These are phyloP conservation scores for Drosophila meridionalis DNA, from an alignment of 2,888 invertebrate species.

Conservation along the genomic window DNA sequence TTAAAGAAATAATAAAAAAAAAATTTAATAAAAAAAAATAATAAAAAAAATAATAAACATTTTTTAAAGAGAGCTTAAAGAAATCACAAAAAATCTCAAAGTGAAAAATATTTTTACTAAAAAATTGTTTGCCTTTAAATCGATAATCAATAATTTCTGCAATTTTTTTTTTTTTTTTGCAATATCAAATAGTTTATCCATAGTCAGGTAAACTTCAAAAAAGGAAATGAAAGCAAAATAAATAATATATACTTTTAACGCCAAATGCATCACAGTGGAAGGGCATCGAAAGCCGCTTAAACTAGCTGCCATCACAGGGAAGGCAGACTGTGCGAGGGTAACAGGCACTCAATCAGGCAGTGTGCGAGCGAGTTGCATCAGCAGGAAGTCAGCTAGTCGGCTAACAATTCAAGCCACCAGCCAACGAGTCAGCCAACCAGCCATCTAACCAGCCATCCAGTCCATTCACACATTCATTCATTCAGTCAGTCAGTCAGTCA, in stretches of 20 bases:
- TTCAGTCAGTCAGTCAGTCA: slow-evolving; percentile 36
- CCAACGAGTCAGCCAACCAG: not conserved
- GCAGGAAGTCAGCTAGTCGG: slow-evolving; percentile 11
- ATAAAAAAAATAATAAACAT: too few relatives aligned
- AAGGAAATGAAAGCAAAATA: not conserved
- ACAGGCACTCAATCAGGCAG: slow-evolving; percentile 29
- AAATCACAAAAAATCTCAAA: too few relatives aligned
- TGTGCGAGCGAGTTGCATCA: slow-evolving; percentile 5
- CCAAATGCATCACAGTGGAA: slow-evolving; percentile 28
- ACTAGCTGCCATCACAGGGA: slow-evolving; percentile 1
- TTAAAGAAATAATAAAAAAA: too few relatives aligned
- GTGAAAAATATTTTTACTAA: too few relatives aligned
- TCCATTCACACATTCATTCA: slow-evolving; percentile 5
- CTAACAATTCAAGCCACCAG: slow-evolving; percentile 7
- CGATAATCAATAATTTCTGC: not conserved
- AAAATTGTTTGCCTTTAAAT: too few relatives aligned
- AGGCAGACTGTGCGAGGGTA: not conserved
- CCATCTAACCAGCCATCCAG: not conserved
- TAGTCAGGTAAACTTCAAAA: not conserved
- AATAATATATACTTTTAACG: slow-evolving; percentile 41
- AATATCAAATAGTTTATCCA: not conserved
- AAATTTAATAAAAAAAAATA: too few relatives aligned
- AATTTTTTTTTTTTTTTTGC: not conserved
- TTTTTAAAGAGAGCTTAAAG: too few relatives aligned
- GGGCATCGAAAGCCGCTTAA: slow-evolving; percentile 29